Evolutionary conservation across 2,888 invertebrate genomes (phyloP), one percentile per base, ranked within the genome.

Genomic region (Acanthosepion esculentum): DNA sequence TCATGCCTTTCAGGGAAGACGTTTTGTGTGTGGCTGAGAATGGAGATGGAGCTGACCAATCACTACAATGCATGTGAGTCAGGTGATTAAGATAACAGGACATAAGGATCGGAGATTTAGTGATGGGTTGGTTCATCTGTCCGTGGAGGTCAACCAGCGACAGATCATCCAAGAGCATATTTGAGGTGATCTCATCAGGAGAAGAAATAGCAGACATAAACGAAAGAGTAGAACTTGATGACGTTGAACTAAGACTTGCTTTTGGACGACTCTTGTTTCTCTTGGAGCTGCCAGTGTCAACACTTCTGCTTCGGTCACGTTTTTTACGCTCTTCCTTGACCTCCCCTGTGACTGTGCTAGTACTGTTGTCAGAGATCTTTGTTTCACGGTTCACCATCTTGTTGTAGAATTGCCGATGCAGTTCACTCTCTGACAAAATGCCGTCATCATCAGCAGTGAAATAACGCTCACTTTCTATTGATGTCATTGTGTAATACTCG

Each of bases 61-160:
- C 96, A 95, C 96, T 96, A 95, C 97, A 97, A 94, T 97, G 96
- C 94, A 96, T 98, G 98, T 99, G 99, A 7, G 99, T 99, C 96
- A 99, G 98, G 97, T 99, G 99, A 95, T 96, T 96, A 18, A 96
- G 96, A 97, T 99, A 99, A 97, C 99, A 99, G 10, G 99, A 98
- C 99, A 99, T 99, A 0, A 99, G 98, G 94, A 99, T 98, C 0
- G 99, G 99, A 0, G 99, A 99, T 96, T 99, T 99, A 15, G 99
- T 98, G 95, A 99, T 99, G 0, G 99, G 98, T 96, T 98, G 98
- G 97, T 99, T 99, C 53, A 99, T 98, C 98, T 99, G 99, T 98
- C 99, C 99, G 96, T 99, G 99, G 33, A 99, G 98, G 97, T 99
- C 99, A 0, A 99, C 99, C 26, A 96, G 94, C 12, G 96, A 96